Base-by-base conservation (phyloP, 1,140 invertebrate genomes). In the Acromyrmex echinatior region DNA sequence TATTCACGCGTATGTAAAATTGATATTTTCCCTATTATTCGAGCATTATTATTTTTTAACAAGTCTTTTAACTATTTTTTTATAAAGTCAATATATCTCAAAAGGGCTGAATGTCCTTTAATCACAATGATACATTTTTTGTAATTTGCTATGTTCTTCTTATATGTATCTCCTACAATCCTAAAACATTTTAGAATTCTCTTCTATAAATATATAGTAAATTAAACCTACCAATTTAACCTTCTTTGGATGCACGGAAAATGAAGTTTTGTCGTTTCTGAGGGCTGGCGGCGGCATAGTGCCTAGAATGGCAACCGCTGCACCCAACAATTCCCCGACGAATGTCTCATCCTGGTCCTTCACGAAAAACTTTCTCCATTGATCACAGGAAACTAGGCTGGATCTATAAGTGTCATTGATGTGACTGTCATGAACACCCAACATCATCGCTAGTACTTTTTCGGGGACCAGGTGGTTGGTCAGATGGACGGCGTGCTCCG, bases 321-420 rank as follows among this genome's bases (percentile, higher is more conserved):
- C 97, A 0, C 97, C 97, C 2, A 98, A 94, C 81, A 98, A 97
- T 81, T 98, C 97, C 62, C 97, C 97, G 7, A 98, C 97, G 91
- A 98, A 98, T 0, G 97, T 97, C 66, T 97, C 97, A 91, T 98
- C 98, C 92, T 98, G 97, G 92, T 98, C 97, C 88, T 96, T 96
- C 4, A 97, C 97, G 45, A 96, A 96, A 94, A 97, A 97, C 89
- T 97, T 97, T 58, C 97, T 96, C 98, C 98, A 98, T 87, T 97
- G 96, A 45, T 97, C 96, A 92, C 97, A 98, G 14, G 96, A 96
- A 1, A 97, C 96, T 82, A 98, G 96, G 25, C 97, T 97, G 96
- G 93, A 78, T 91, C 96, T 96, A 86, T 97, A 97, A 77, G 95
- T 94, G 73, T 97, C 96, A 51, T 95, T 96, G n/a, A 97, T 92